Evolutionary conservation across 2,888 invertebrate genomes (phyloP).

Genomic region (Magallana nippona): DNA sequence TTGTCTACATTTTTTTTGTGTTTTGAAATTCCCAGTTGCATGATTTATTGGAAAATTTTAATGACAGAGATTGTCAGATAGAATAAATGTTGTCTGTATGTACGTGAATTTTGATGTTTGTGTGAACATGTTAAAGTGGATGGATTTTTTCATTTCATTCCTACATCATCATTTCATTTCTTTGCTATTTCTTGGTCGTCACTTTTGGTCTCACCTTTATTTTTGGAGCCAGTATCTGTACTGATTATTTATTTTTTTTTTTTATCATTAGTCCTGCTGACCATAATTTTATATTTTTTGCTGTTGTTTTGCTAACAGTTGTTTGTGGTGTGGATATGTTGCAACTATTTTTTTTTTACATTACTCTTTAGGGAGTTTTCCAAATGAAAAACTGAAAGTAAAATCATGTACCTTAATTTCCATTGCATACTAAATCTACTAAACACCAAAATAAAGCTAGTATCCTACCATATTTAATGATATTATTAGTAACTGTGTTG

Average conservation of each 20-base stretch:
- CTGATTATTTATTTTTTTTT: background rate
- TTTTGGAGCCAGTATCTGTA: background rate
- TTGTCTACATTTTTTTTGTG: too few relatives aligned
- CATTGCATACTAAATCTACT: slow-evolving; percentile 9
- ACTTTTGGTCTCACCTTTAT: slow-evolving; percentile 5
- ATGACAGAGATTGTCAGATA: background rate
- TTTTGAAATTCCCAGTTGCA: slow-evolving; percentile 21
- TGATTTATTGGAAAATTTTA: background rate
- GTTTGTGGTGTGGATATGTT: slow-evolving; percentile 34
- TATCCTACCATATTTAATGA: background rate
- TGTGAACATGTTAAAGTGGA: background rate
- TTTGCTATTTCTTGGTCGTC: too few relatives aligned
- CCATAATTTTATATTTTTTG: slow-evolving; percentile 39
- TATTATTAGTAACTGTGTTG: slow-evolving; percentile 1
- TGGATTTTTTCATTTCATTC: slow-evolving; percentile 1
- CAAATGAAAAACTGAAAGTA: background rate
- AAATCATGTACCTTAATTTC: background rate
- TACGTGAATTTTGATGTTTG: slow-evolving; percentile 2
- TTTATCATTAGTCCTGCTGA: slow-evolving; percentile 3
- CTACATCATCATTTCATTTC: background rate
- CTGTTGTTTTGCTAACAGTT: slow-evolving; percentile 58
- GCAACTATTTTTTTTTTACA: slow-evolving; percentile 25
- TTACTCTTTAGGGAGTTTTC: background rate
- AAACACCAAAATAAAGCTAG: background rate
- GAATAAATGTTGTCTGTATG: background rate